Base-by-base conservation (phyloP, 2,797 vertebrate species). In the Acipenser ruthenus region DNA sequence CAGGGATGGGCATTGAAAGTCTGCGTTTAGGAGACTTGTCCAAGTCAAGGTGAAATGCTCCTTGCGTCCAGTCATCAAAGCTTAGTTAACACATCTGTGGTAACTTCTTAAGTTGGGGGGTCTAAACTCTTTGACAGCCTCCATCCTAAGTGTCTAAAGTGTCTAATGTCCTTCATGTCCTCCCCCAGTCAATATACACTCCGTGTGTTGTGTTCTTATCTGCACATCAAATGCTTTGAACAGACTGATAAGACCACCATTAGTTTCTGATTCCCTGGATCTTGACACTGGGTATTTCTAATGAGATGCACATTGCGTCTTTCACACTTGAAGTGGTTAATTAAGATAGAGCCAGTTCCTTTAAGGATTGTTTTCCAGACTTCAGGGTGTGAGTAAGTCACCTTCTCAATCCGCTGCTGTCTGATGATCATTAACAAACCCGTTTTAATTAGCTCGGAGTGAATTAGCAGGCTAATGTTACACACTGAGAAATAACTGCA, bases 231-330 rank as follows among this genome's bases (percentile, higher is more conserved):
- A 86, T 82, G 74, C 80, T 56, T 70, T 60, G 63, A 70, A 67
- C 75, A 70, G 75, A 68, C 82, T 75, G 82, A 69, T 76, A 85
- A 87, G 81, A 78, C 67, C 85, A 88, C 86, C 85, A 80, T 73
- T 61, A 8, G 0, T 67, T 52, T 62, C 75, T 81, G 80, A 83
- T 80, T 74, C 80, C 69, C 62, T 67, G 12, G 69, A 65, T 75
- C 79, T 70, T 77, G 79, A 69, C 65, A 50, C 69, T 71, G 64
- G 73, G 8, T 52, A 50, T 60, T 12, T 11, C 50, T 49, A n/a
- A 50, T 62, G 49, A 67, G 68, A 67, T 5, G 23, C 64, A 64
- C 51, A 56, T 67, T 37, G 23, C 37, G 47, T 13, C 55, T 58
- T 6, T 12, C 55, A 58, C 55, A 58, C 13, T 58, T 4, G 23